A percentile compares a stretch with the other conserved stretches of the same genome.
phyloP scores from a whole-genome alignment of 2,797 vertebrate genomes.

The Eulemur rubriventer region DNA sequence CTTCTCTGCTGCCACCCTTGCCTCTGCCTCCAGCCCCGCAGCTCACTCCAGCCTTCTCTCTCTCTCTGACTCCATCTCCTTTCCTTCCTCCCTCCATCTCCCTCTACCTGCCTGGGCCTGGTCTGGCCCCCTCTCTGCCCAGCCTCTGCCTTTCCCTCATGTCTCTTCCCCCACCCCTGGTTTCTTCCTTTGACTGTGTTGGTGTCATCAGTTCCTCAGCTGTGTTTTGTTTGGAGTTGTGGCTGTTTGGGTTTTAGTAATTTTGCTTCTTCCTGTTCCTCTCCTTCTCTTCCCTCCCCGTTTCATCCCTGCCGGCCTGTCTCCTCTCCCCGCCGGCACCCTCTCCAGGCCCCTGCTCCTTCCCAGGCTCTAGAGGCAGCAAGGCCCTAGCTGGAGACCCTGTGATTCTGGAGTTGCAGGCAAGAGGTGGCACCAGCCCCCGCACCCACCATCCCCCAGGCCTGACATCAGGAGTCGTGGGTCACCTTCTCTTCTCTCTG shows the following conservation, averaged over 20 bases:
- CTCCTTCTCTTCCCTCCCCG: not conserved
- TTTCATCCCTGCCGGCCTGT: not conserved
- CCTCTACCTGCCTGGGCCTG: not conserved
- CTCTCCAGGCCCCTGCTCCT: not conserved
- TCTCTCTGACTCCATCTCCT: not conserved
- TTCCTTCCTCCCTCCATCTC: not conserved
- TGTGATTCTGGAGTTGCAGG: not conserved
- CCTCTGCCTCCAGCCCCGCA: not conserved
- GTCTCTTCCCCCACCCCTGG: not conserved
- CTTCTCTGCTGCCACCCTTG: not conserved
- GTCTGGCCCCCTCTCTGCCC: accelerated
- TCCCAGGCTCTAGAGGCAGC: not conserved
- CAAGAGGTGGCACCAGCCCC: not conserved
- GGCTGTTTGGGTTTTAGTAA: slow-evolving; percentile 36
- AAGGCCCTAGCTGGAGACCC: not conserved
- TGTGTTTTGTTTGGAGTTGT: slow-evolving; percentile 31
- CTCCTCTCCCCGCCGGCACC: not conserved
- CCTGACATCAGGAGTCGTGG: not conserved
- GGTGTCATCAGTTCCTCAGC: not conserved
- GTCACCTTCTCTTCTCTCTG: not conserved
- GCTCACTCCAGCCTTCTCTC: not conserved
- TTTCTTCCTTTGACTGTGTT: slow-evolving; percentile 33
- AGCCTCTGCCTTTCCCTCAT: not conserved
- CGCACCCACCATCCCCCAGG: no score
- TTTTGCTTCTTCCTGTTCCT: slow-evolving; percentile 17